Evolutionary conservation across 2,888 invertebrate genomes (phyloP).

Genomic region (Steinernema hermaphroditum): DNA sequence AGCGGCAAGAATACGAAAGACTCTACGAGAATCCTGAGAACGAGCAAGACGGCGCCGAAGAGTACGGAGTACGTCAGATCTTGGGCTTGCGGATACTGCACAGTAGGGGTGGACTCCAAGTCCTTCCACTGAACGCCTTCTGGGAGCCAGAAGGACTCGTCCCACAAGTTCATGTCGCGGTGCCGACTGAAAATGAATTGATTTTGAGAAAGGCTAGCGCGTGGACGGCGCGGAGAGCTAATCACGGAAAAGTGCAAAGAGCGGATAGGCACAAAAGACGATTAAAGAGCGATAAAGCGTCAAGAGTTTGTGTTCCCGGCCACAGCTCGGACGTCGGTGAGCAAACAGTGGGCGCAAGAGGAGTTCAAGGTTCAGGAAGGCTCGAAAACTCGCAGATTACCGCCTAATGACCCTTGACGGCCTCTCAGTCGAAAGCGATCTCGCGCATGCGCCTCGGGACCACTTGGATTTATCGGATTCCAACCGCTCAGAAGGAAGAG

Average conservation of each 20-base stretch:
- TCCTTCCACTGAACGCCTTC: constrained; percentile 57
- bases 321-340: too few species aligned
- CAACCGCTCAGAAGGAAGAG: background rate
- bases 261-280: too few species aligned
- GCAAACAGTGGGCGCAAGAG: too few species aligned
- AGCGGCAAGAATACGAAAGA: constrained; percentile 55
- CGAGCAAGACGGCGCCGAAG: constrained; percentile 39
- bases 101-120: constrained; percentile 45
- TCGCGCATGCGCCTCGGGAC: background rate
- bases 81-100: constrained; percentile 49
- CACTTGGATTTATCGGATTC: constrained; percentile 14
- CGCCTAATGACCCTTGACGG: background rate
- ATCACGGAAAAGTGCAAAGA: too few species aligned
- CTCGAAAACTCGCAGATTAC: too few species aligned
- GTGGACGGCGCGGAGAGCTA: too few species aligned
- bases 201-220: too few species aligned
- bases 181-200: too few species aligned
- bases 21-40: constrained; percentile 52
- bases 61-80: constrained; percentile 43
- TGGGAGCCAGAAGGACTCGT: constrained; percentile 61
- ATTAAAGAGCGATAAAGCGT: too few species aligned
- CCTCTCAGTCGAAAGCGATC: background rate
- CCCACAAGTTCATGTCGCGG: constrained; percentile 46
- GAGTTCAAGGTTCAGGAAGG: too few species aligned
- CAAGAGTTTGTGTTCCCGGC: too few species aligned